These are phyloP conservation scores for Darevskia mixta DNA, from an alignment of 2,797 vertebrate genomes.

Conservation along the genomic window DNA sequence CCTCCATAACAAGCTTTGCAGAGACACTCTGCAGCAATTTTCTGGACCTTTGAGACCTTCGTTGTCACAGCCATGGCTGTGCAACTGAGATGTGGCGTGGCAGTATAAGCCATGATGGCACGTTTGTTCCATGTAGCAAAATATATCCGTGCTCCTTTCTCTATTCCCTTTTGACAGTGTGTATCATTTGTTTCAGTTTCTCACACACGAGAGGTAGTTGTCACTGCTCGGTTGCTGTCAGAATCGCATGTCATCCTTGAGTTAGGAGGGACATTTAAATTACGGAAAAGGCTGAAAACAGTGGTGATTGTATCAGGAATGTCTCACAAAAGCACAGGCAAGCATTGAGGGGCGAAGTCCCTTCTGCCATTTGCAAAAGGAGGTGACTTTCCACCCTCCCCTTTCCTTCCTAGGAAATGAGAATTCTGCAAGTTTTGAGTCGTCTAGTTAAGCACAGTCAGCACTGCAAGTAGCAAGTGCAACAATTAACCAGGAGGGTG, in stretches of 20 bases:
- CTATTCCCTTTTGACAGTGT: slow-evolving; percentile 25
- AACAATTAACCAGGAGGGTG: not conserved
- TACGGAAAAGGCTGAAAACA: slow-evolving; percentile 28
- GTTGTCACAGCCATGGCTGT: slow-evolving; percentile 17
- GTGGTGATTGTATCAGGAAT: not conserved
- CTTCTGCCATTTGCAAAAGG: not conserved
- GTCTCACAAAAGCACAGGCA: not conserved
- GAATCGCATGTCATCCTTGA: slow-evolving; percentile 18
- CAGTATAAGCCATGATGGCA: not conserved
- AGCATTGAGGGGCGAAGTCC: not conserved
- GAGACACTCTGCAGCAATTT: slow-evolving; percentile 4
- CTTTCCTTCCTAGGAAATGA: slow-evolving; percentile 1
- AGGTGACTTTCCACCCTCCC: not conserved
- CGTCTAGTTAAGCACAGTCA: not conserved
- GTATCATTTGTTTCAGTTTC: slow-evolving; percentile 5
- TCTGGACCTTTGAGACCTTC: not conserved
- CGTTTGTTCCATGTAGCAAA: not conserved
- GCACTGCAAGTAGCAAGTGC: not conserved
- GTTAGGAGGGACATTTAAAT: slow-evolving; percentile 38
- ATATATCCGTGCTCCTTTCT: not conserved
- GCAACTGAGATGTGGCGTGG: not conserved
- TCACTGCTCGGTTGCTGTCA: slow-evolving; percentile 23
- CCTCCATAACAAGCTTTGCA: not conserved
- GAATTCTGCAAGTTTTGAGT: not conserved
- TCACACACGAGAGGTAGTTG: slow-evolving; percentile 28